phyloP scores from a whole-genome alignment of 2,113 vertebrate species.

The Tylochromis polylepis region DNA sequence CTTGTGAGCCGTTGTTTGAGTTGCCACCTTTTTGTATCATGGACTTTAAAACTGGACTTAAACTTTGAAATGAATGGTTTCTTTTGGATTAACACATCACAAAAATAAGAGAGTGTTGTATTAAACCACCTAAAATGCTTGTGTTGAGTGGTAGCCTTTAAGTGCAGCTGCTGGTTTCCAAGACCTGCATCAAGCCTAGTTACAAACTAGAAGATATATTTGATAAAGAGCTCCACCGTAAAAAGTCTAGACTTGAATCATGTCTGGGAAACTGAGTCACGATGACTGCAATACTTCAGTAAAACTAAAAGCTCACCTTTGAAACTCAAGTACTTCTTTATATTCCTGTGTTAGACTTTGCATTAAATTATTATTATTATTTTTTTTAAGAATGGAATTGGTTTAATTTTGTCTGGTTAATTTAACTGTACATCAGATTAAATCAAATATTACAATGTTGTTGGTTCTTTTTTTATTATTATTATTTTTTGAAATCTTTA shows the following conservation, averaged over 20 bases:
- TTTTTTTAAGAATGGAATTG: neutral
- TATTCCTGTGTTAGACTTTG: neutral
- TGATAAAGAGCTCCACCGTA: neutral
- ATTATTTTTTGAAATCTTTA: neutral
- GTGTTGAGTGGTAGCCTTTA: rapidly evolving
- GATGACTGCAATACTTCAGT: too few species aligned
- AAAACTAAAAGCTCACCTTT: neutral
- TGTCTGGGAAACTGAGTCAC: neutral
- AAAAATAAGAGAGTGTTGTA: neutral
- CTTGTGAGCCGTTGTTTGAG: neutral
- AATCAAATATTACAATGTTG: neutral
- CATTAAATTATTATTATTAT: neutral
- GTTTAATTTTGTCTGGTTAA: neutral
- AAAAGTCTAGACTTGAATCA: neutral
- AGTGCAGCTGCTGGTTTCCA: neutral
- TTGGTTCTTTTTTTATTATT: neutral
- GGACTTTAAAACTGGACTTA: neutral
- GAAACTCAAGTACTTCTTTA: neutral
- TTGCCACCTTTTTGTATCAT: rapidly evolving
- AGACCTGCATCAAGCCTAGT: neutral
- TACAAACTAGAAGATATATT: neutral
- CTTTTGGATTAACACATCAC: neutral
- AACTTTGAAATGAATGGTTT: neutral
- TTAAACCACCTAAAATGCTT: neutral
- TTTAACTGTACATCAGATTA: neutral